Evolutionary conservation across 2,113 vertebrate species (phyloP).

Genomic region (Alaudala cheleensis): DNA sequence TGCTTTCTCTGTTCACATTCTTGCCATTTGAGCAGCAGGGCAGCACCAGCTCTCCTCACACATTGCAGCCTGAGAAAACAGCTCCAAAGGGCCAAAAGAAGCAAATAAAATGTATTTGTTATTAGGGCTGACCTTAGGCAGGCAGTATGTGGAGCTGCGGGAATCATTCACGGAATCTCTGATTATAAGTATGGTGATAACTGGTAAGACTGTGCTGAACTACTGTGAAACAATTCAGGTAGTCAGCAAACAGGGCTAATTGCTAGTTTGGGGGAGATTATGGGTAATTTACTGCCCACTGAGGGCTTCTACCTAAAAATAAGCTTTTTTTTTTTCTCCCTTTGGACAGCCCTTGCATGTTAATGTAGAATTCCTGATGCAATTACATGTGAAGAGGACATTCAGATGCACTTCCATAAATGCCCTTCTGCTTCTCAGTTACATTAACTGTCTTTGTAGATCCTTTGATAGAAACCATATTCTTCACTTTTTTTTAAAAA

Average conservation of each 20-base stretch:
- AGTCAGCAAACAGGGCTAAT: conserved; percentile 68
- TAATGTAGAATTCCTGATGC: conserved; percentile 30
- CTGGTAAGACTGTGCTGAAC: conserved; percentile 33
- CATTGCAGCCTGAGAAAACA: not conserved
- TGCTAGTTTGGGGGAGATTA: conserved; percentile 63
- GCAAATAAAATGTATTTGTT: conserved; percentile 46
- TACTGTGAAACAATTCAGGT: conserved; percentile 61
- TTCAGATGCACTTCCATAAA: conserved; percentile 37
- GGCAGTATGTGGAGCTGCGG: not conserved
- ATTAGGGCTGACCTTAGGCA: conserved; percentile 6
- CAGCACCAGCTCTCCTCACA: not conserved
- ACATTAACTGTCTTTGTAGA: conserved; percentile 15
- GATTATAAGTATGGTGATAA: conserved; percentile 63
- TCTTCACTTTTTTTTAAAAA: not conserved
- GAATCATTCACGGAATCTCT: not conserved
- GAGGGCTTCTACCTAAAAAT: conserved; percentile 61
- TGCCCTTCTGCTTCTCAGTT: not conserved
- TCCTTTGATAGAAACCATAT: conserved; percentile 22
- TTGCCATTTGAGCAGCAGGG: not conserved
- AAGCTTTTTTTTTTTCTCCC: not conserved
- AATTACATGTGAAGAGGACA: conserved; percentile 29
- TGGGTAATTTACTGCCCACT: conserved; percentile 66
- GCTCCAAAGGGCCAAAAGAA: conserved; percentile 4
- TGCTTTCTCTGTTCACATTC: conserved; percentile 13
- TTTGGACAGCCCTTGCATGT: conserved; percentile 42